Evolutionary conservation across 2,888 invertebrate species (phyloP).

Genomic region (Hemistola chrysoprasaria): DNA sequence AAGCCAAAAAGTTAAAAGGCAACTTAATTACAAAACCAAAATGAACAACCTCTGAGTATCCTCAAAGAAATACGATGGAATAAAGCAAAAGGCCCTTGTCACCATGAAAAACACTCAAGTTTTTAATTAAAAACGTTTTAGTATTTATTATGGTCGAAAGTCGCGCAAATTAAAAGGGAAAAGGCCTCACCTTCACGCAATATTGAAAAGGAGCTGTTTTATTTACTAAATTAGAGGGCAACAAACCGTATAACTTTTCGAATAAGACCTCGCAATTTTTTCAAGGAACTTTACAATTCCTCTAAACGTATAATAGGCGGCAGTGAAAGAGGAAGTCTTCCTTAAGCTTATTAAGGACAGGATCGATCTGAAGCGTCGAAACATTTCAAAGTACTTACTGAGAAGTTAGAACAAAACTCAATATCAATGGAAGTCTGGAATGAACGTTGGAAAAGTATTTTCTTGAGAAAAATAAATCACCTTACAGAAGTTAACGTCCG

Average conservation of each 20-base stretch:
- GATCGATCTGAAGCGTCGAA: conserved; percentile 51
- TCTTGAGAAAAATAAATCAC: conserved; percentile 73
- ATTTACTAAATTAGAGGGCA: conserved; percentile 59
- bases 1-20: conserved; percentile 20
- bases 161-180: conserved; percentile 42
- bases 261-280: conserved; percentile 44
- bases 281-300: conserved; percentile 42
- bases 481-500: conserved; percentile 64
- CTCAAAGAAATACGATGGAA: conserved; percentile 33
- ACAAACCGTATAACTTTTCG: conserved; percentile 54
- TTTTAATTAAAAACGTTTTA: conserved; percentile 48
- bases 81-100: conserved; percentile 29
- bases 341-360: conserved; percentile 65
- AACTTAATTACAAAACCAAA: conserved; percentile 30
- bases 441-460: conserved; percentile 63
- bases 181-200: conserved; percentile 30
- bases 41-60: conserved; percentile 20
- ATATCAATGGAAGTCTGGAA: conserved; percentile 70
- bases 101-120: conserved; percentile 35
- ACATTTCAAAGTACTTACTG: conserved; percentile 64
- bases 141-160: conserved; percentile 44
- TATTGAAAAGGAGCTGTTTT: conserved; percentile 47
- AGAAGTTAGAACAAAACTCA: conserved; percentile 71
- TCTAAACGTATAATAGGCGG: conserved; percentile 55
- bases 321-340: conserved; percentile 43